Evolutionary conservation across 2,113 vertebrate genomes (phyloP).

Genomic region (Hippocampus zosterae): DNA sequence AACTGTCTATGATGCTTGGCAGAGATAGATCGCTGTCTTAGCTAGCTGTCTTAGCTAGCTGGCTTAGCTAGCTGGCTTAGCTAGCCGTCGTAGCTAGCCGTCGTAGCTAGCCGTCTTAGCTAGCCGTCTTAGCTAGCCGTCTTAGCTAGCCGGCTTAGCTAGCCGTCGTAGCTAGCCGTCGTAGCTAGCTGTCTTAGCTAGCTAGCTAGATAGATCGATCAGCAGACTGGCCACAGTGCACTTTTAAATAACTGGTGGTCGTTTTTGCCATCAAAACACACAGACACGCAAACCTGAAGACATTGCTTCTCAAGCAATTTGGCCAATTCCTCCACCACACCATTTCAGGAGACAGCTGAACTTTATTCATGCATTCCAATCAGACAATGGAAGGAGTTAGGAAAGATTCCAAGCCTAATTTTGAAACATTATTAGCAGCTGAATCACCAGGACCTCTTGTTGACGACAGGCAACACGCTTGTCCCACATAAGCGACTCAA

Average conservation of each 20-base stretch:
- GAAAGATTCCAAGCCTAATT: not conserved
- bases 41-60: too few species aligned
- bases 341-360: not conserved
- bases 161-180: too few species aligned
- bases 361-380: not conserved
- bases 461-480: not conserved
- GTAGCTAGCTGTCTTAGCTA: too few species aligned
- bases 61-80: too few species aligned
- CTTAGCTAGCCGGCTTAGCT: too few species aligned
- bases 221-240: too few species aligned
- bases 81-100: too few species aligned
- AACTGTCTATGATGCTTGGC: too few species aligned
- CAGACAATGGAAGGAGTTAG: constrained; percentile 4
- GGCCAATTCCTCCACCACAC: not conserved
- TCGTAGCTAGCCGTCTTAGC: too few species aligned
- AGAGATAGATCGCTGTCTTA: too few species aligned
- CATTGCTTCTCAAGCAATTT: not conserved
- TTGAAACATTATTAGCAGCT: not conserved
- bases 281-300: not conserved
- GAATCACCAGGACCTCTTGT: not conserved
- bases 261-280: not conserved
- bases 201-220: too few species aligned
- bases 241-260: not conserved
- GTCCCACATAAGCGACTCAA: constrained; percentile 3
- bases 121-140: too few species aligned